Base-by-base conservation (phyloP, 2,797 vertebrate species). In the Siniperca obscura region DNA sequence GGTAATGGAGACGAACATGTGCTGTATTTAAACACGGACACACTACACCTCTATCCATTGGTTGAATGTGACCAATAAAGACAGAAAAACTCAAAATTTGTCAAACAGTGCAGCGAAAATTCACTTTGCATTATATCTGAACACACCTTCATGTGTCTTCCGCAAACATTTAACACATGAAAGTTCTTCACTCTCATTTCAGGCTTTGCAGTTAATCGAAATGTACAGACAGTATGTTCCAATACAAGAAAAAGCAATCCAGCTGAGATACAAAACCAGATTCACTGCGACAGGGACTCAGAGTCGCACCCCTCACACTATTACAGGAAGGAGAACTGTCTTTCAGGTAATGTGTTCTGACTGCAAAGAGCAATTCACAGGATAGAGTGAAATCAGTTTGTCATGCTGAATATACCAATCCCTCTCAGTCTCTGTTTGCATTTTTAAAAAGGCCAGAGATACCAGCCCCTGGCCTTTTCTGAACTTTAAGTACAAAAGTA, bases 271-370 rank as follows among this genome's bases (percentile, higher is more conserved):
- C 4, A 27, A 56, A 57, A 56, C 11, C 9, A 48, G 56, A 80
- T 76, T 42, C 11, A 69, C 2, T 19, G 25, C 2, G 17, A 50
- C 40, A 36, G 72, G 52, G 36, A 53, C 62, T 66, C 27, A 52
- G 30, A 22, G 48, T n/a, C 25, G 12, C 25, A 42, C 13, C 53
- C 57, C 5, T 13, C 1, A 0, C 57, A 46, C 60, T 30, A 5
- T 53, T 34, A 56, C n/a, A 62, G 53, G n/a, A 34, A 44, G 16
- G 19, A 17, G 16, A 68, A 56, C 44, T 44, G 25, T 48, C 62
- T 65, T 62, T 48, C 65, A 50, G 68, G 60, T 70, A 40, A 84
- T 60, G 30, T 40, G 38, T 56, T 84, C 60, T 67, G 56, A 64
- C 76, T 55, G 40, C 57, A 77, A 74, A 62, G 30, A 74, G 34